Percentiles rank a stretch among this genome's conserved stretches.
These are phyloP conservation scores for Battus philenor DNA, from an alignment of 1,140 invertebrate species.

Conservation along the genomic window DNA sequence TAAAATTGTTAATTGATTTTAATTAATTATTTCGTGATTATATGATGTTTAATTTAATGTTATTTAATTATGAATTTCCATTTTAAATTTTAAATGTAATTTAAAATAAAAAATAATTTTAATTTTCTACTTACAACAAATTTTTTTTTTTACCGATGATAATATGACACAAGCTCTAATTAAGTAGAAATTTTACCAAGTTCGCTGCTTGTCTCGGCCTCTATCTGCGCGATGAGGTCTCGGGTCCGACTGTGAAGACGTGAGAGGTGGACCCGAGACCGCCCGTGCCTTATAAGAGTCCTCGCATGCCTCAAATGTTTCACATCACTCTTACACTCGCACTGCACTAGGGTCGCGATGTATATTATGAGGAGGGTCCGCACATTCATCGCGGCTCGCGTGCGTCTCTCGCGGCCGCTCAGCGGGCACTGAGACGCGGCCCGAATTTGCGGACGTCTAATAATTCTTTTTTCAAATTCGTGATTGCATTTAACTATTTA, in stretches of 20 bases:
- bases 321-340: constrained; percentile 52
- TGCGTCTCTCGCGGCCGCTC: constrained; percentile 33
- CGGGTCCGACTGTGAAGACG: constrained; percentile 41
- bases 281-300: constrained; percentile 52
- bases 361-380: constrained; percentile 52
- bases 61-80: too few species aligned
- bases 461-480: constrained; percentile 4
- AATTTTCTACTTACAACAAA: too few species aligned
- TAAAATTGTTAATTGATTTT: too few species aligned
- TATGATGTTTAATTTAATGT: too few species aligned
- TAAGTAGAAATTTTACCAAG: constrained; percentile 36
- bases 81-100: too few species aligned
- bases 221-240: constrained; percentile 50
- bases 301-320: constrained; percentile 47
- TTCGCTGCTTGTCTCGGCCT: constrained; percentile 54
- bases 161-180: too few species aligned
- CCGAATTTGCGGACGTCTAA: too few species aligned
- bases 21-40: too few species aligned
- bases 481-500: background rate
- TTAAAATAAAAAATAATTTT: too few species aligned
- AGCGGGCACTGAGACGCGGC: constrained; percentile 34
- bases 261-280: constrained; percentile 50
- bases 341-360: constrained; percentile 55
- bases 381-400: constrained; percentile 37
- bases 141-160: too few species aligned